Percentiles rank a stretch among this genome's conserved stretches.
phyloP scores from a whole-genome alignment of 1,140 invertebrate species.

The silkworm (Bombyx mori) region DNA sequence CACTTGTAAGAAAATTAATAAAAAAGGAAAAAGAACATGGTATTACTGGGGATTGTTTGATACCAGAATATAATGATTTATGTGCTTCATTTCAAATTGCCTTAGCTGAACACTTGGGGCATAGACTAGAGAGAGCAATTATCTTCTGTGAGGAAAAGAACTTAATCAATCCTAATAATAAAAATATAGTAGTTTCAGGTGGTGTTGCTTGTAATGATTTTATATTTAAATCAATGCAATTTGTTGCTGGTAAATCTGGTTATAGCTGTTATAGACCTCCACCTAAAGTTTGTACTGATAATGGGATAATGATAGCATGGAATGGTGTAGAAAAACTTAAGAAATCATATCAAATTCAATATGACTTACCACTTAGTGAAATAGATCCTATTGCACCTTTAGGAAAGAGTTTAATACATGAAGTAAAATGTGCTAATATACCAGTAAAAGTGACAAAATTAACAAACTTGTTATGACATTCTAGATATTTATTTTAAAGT shows the following conservation, averaged over 20 bases:
- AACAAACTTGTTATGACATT: constrained; percentile 12
- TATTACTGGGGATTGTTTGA: constrained; percentile 76
- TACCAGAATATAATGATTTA: constrained; percentile 86
- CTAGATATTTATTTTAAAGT: not conserved
- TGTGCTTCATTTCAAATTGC: constrained; percentile 88
- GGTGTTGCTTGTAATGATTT: constrained; percentile 95
- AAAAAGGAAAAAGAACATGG: constrained; percentile 45
- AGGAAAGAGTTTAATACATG: constrained; percentile 32
- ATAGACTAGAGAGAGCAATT: constrained; percentile 87
- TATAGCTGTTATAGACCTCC: constrained; percentile 84
- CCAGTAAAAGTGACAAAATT: constrained; percentile 39
- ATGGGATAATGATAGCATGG: constrained; percentile 99
- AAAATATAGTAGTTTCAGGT: constrained; percentile 86
- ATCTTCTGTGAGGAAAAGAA: constrained; percentile 77
- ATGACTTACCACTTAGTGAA: constrained; percentile 22
- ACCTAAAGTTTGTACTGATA: constrained; percentile 93
- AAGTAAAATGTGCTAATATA: constrained; percentile 42
- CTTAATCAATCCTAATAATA: constrained; percentile 72
- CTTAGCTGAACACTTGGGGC: constrained; percentile 84
- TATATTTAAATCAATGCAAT: constrained; percentile 78
- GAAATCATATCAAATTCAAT: constrained; percentile 26
- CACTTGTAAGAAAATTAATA: constrained; percentile 33
- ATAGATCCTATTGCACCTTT: constrained; percentile 40
- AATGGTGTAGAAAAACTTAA: constrained; percentile 88
- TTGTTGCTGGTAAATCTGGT: constrained; percentile 77